Conservation (phyloP, 2,888 invertebrate genomes). For the Mesopsocus fuscifrons region DNA sequence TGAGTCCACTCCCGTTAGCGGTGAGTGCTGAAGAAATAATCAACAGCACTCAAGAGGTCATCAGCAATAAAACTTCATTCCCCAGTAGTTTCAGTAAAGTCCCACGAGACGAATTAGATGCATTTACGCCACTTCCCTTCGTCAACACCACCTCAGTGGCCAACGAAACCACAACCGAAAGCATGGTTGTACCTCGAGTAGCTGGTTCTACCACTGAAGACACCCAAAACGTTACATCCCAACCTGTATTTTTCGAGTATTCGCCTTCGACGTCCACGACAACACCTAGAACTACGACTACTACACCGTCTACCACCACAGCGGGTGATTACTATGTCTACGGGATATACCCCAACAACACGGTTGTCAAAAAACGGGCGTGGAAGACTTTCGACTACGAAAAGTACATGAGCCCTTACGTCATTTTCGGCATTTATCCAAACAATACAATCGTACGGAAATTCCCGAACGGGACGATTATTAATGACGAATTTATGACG, state of each 20-base stretch:
- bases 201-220: conserved; percentile 15
- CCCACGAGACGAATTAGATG: conserved; percentile 5
- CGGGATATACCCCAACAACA: conserved; percentile 58
- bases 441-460: conserved; percentile 61
- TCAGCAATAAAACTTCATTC: neutral
- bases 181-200: conserved; percentile 15
- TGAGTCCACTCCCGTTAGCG: conserved; percentile 11
- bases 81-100: neutral
- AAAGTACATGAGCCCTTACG: conserved; percentile 47
- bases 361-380: conserved; percentile 55
- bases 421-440: conserved; percentile 55
- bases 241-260: conserved; percentile 18
- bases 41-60: neutral
- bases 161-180: neutral
- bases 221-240: conserved; percentile 14
- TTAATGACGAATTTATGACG: conserved; percentile 32
- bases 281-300: conserved; percentile 4
- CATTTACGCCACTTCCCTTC: neutral
- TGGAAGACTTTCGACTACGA: conserved; percentile 43
- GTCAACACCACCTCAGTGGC: neutral
- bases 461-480: conserved; percentile 60
- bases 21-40: conserved; percentile 1
- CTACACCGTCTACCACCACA: conserved; percentile 16
- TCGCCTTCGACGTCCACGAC: conserved; percentile 8
- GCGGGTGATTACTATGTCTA: conserved; percentile 50